Conservation (phyloP, 2,888 invertebrate genomes). For the Agelastica alni region DNA sequence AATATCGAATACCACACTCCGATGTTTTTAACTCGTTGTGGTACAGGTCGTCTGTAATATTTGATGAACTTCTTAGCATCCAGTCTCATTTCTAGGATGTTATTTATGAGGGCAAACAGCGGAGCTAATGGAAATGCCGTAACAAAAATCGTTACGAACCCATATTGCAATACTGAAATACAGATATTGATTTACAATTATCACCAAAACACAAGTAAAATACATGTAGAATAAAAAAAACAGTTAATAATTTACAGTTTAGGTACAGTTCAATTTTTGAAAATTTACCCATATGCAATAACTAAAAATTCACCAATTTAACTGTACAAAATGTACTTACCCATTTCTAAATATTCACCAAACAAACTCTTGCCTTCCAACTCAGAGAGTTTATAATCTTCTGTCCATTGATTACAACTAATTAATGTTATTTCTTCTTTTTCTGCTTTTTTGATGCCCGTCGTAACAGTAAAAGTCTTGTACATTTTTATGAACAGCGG, state of each 20-base stretch:
- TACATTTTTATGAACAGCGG: slow-evolving; percentile 67
- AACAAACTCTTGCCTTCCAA: slow-evolving; percentile 72
- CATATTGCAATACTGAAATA: slow-evolving; percentile 76
- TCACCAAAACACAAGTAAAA: background rate
- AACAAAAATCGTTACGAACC: slow-evolving; percentile 84
- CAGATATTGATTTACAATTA: background rate
- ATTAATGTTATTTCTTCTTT: slow-evolving; percentile 54
- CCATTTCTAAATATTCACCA: slow-evolving; percentile 86
- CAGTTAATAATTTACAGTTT: no score
- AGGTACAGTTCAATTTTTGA: no score
- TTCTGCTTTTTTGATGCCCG: slow-evolving; percentile 56
- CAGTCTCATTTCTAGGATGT: slow-evolving; percentile 79
- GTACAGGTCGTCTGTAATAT: slow-evolving; percentile 74
- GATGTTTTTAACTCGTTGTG: slow-evolving; percentile 73
- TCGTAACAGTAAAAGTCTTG: slow-evolving; percentile 55
- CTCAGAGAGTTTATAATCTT: slow-evolving; percentile 71
- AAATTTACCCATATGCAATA: no score
- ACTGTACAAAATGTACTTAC: slow-evolving; percentile 55
- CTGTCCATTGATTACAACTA: slow-evolving; percentile 72
- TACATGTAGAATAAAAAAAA: no score
- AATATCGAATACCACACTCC: slow-evolving; percentile 81
- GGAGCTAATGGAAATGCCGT: slow-evolving; percentile 86
- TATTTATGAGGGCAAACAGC: slow-evolving; percentile 79
- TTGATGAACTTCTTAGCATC: slow-evolving; percentile 82
- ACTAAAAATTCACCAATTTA: background rate